Evolutionary conservation across 2,113 vertebrate genomes (phyloP).

Genomic region (Clarias gariepinus): DNA sequence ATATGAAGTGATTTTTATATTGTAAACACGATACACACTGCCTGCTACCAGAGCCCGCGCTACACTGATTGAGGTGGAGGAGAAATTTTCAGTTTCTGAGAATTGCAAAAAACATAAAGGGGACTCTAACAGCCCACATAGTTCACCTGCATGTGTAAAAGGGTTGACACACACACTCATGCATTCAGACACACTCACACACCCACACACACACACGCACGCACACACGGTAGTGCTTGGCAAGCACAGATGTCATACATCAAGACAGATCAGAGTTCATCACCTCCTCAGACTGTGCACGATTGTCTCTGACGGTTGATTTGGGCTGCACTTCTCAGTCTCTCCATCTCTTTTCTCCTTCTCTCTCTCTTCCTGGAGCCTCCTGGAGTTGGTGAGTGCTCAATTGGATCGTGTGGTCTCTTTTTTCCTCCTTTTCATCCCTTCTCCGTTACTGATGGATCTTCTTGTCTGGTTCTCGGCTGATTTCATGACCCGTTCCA

Average conservation of each 20-base stretch:
- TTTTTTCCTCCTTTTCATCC: not conserved
- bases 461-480: slow-evolving; percentile 30
- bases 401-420: slow-evolving; percentile 21
- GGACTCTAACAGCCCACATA: slow-evolving; percentile 42
- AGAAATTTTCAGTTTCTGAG: slow-evolving; percentile 53
- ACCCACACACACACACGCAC: slow-evolving; percentile 36
- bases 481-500: slow-evolving; percentile 14
- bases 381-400: slow-evolving; percentile 49
- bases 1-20: slow-evolving; percentile 21
- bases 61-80: slow-evolving; percentile 39
- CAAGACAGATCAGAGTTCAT: slow-evolving; percentile 52
- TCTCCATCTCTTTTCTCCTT: not conserved
- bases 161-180: not conserved
- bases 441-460: slow-evolving; percentile 10
- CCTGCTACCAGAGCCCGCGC: not conserved
- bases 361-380: slow-evolving; percentile 29
- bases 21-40: slow-evolving; percentile 23
- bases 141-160: slow-evolving; percentile 31
- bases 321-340: not conserved
- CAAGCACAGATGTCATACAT: slow-evolving; percentile 41
- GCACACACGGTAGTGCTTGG: slow-evolving; percentile 37
- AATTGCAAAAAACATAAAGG: slow-evolving; percentile 24
- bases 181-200: not conserved
- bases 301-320: slow-evolving; percentile 40
- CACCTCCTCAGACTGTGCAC: slow-evolving; percentile 36